These are phyloP conservation scores for Formica selysi DNA, from an alignment of 1,140 invertebrate species.

Conservation along the genomic window DNA sequence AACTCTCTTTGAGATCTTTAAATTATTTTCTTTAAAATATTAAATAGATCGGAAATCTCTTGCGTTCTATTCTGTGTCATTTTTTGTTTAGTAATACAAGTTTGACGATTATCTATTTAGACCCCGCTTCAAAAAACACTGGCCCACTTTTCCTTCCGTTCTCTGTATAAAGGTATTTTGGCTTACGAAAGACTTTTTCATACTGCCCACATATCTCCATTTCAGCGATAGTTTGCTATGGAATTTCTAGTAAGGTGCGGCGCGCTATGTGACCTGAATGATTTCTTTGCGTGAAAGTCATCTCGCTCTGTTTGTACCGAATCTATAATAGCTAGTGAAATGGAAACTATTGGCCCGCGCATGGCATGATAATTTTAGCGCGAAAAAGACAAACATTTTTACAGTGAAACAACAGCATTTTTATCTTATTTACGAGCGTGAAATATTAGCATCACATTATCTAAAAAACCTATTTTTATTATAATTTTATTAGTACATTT, in stretches of 20 bases:
- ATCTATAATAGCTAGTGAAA: constrained; percentile 68
- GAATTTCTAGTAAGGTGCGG: constrained; percentile 74
- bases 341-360: constrained; percentile 69
- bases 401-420: not conserved
- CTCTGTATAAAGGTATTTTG: not conserved
- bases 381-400: not conserved
- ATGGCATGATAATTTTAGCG: constrained; percentile 57
- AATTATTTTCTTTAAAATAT: not conserved
- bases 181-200: constrained; percentile 36
- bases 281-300: constrained; percentile 75
- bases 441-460: not conserved
- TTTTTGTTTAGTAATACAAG: not conserved
- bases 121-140: not conserved
- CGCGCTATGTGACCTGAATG: constrained; percentile 72
- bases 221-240: constrained; percentile 62
- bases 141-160: constrained; percentile 22
- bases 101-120: not conserved
- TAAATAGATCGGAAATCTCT: not conserved
- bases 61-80: not conserved
- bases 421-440: not conserved
- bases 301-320: constrained; percentile 65
- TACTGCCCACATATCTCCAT: constrained; percentile 45
- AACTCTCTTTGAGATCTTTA: not conserved
- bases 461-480: not conserved
- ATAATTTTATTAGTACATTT: not conserved